Evolutionary conservation across 2,797 vertebrate species (phyloP), one percentile per base, ranked within the genome.

Genomic region (Tragopan temminckii): DNA sequence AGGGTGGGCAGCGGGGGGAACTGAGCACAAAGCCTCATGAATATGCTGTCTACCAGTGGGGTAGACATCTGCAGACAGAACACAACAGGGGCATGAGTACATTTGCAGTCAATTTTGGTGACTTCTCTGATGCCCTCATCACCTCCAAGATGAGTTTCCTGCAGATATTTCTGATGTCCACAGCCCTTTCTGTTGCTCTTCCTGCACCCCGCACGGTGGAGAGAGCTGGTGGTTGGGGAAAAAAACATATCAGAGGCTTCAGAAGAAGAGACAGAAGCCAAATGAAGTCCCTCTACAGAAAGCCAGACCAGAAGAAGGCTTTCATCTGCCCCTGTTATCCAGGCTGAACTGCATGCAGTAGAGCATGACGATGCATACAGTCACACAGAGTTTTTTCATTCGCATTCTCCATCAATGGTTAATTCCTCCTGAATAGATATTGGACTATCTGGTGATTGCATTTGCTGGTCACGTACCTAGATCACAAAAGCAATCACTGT

Each of bases 401-500:
- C 88, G 87, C 74, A n/a, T 72, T 84, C 69, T 85, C 86, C 82
- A n/a, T 89, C 81, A 90, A 63, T 81, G 80, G 69, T 81, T 90
- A 95, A 91, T 95, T 93, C 75, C 29, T 91, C 42, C 53, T 91
- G 93, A 95, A 94, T 87, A 79, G 57, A 88, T 55, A 46, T 80
- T 52, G 84, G 62, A 80, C 80, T 64, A 18, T 50, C 36, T 80
- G 75, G 31, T 75, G 64, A 74, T 90, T 94, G 72, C 1, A 5
- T 70, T 90, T 95, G 69, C 95, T 88, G 91, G 53, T 94, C 95
- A 92, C 69, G 20, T 90, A 55, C 45, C 16, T 29, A 80, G 64
- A 94, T 62, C 68, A 94, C 89, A 92, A 94, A 94, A 85, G 87
- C 85, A 89, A 89, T 75, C 89, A 62, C 76, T 85, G 82, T 79